These are phyloP conservation scores for Isurus oxyrinchus DNA, from an alignment of 2,113 vertebrate species.

Conservation along the genomic window DNA sequence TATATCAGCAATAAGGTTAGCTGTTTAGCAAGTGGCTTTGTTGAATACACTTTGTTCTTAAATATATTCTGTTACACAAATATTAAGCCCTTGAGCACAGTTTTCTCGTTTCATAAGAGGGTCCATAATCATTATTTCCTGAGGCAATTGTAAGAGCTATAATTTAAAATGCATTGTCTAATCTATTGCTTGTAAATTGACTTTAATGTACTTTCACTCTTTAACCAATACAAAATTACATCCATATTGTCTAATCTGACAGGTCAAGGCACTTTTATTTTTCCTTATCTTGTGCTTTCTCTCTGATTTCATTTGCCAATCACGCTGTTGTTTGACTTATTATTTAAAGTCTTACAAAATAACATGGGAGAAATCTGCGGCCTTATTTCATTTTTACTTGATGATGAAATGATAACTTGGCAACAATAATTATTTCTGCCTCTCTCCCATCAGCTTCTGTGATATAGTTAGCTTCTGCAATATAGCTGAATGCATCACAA, in stretches of 20 bases:
- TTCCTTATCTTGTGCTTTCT: background rate
- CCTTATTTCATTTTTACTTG: slow-evolving; percentile 42
- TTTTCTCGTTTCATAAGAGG: slow-evolving; percentile 14
- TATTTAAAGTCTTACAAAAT: slow-evolving; percentile 42
- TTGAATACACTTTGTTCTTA: background rate
- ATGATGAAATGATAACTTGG: slow-evolving; percentile 48
- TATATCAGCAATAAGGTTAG: background rate
- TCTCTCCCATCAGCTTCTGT: slow-evolving; percentile 4
- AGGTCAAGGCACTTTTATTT: background rate
- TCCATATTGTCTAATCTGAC: background rate
- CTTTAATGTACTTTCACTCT: slow-evolving; percentile 19
- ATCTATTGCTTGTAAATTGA: slow-evolving; percentile 27
- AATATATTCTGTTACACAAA: slow-evolving; percentile 13
- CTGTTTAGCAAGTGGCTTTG: slow-evolving; percentile 13
- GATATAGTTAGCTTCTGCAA: background rate
- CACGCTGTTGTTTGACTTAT: slow-evolving; percentile 33
- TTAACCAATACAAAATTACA: background rate
- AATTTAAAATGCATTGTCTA: slow-evolving; percentile 24
- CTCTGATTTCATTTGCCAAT: slow-evolving; percentile 39
- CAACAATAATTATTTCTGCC: slow-evolving; percentile 44
- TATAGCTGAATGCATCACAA: background rate
- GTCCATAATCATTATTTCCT: background rate
- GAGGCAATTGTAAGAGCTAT: background rate
- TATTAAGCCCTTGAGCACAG: slow-evolving; percentile 19
- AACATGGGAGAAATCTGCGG: background rate